A percentile compares a stretch with the other conserved stretches of the same genome.
These are phyloP conservation scores for Syrmaticus mikado DNA, from an alignment of 2,113 vertebrate species.

Conservation along the genomic window DNA sequence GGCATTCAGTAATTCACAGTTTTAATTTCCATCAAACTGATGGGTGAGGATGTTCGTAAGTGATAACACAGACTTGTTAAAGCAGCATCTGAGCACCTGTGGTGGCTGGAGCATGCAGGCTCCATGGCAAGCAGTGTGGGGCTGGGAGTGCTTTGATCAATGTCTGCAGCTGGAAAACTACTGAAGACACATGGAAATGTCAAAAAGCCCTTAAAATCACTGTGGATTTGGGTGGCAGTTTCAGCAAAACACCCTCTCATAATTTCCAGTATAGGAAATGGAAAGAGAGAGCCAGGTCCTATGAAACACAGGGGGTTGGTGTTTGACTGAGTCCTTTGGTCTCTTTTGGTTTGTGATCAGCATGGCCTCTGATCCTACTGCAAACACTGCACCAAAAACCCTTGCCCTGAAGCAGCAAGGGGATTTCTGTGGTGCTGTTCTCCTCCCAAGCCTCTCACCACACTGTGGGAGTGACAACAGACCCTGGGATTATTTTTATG, in stretches of 20 bases:
- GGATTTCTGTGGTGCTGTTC: background rate
- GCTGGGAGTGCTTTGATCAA: background rate
- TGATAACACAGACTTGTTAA: background rate
- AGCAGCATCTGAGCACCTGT: background rate
- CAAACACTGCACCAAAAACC: rapidly evolving
- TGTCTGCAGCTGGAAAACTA: background rate
- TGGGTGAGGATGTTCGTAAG: background rate
- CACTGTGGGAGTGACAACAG: background rate
- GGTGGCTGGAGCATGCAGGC: background rate
- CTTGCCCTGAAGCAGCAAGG: background rate
- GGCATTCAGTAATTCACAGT: background rate
- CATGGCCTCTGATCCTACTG: background rate
- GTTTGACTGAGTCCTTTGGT: background rate
- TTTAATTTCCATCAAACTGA: background rate
- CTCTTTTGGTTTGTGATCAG: background rate
- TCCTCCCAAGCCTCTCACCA: background rate
- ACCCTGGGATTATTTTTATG: background rate
- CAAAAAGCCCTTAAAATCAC: background rate
- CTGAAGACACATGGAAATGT: background rate
- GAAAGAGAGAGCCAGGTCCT: background rate
- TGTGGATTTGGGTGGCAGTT: background rate
- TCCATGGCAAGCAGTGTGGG: background rate
- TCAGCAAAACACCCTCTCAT: background rate
- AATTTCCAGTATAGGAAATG: background rate
- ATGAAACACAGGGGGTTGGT: background rate